These are phyloP conservation scores for Scleropages formosus DNA, from an alignment of 2,797 vertebrate species.

Conservation along the genomic window DNA sequence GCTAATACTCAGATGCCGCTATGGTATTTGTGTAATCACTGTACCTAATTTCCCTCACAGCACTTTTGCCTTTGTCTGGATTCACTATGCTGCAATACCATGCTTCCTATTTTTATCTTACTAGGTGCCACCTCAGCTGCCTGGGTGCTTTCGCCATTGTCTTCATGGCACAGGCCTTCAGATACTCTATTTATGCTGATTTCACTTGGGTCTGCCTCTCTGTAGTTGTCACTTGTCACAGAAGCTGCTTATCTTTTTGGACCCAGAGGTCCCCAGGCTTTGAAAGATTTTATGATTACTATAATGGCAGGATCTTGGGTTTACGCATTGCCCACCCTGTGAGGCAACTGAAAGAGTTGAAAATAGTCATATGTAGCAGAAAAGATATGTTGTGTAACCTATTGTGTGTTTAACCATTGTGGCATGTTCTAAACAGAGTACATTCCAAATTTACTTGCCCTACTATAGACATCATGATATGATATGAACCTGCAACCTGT, in stretches of 20 bases:
- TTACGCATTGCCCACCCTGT: background rate
- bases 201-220: conserved; percentile 19
- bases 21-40: conserved; percentile 5
- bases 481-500: too few relatives aligned
- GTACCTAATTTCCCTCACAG: background rate
- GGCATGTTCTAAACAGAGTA: too few relatives aligned
- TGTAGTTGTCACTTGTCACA: background rate
- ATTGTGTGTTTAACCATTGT: too few relatives aligned
- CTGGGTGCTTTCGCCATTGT: background rate
- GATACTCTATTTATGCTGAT: conserved; percentile 23
- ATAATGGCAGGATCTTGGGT: background rate
- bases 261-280: background rate
- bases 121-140: conserved; percentile 7
- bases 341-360: too few relatives aligned
- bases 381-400: too few relatives aligned
- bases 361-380: too few relatives aligned
- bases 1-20: background rate
- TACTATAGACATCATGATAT: too few relatives aligned
- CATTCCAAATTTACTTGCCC: too few relatives aligned
- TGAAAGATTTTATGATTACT: conserved; percentile 5
- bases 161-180: background rate
- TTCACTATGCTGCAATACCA: background rate
- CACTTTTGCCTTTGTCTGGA: background rate
- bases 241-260: background rate
- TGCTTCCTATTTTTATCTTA: background rate